A percentile compares a stretch with the other conserved stretches of the same genome.
These are phyloP conservation scores for Pyralis farinalis DNA, from an alignment of 2,888 invertebrate genomes.

Conservation along the genomic window DNA sequence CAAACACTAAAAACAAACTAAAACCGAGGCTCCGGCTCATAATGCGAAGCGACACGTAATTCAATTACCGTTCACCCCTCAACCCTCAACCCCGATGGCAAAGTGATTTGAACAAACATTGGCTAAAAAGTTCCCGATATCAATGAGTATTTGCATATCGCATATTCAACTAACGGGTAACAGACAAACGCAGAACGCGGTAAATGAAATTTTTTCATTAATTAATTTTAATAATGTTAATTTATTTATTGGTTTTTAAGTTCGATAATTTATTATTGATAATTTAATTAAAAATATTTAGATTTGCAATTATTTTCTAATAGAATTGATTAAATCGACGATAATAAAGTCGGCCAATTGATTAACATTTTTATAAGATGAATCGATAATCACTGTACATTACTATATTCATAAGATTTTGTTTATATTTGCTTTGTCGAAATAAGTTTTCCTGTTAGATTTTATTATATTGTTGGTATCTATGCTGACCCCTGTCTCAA, in stretches of 20 bases:
- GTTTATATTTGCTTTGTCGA: too few relatives aligned
- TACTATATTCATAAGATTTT: too few relatives aligned
- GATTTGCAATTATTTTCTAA: neutral
- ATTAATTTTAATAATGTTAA: neutral
- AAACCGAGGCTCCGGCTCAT: conserved; percentile 11
- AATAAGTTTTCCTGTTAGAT: too few relatives aligned
- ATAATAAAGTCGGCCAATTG: neutral
- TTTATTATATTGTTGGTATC: too few relatives aligned
- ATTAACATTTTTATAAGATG: too few relatives aligned
- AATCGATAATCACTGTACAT: too few relatives aligned
- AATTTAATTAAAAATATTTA: neutral
- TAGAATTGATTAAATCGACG: neutral
- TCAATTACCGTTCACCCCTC: conserved; percentile 54
- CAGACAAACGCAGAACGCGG: conserved; percentile 11
- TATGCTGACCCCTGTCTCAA: too few relatives aligned
- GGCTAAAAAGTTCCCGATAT: conserved; percentile 53
- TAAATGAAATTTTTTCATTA: conserved; percentile 3
- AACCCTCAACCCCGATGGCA: conserved; percentile 16
- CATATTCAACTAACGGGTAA: conserved; percentile 15
- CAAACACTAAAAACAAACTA: conserved; percentile 3
- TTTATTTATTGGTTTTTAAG: neutral
- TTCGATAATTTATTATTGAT: neutral
- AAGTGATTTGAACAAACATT: conserved; percentile 48
- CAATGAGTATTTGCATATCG: conserved; percentile 50
- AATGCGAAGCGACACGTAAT: conserved; percentile 53